phyloP scores from a whole-genome alignment of 1,140 invertebrate genomes.

The Maconellicoccus hirsutus region DNA sequence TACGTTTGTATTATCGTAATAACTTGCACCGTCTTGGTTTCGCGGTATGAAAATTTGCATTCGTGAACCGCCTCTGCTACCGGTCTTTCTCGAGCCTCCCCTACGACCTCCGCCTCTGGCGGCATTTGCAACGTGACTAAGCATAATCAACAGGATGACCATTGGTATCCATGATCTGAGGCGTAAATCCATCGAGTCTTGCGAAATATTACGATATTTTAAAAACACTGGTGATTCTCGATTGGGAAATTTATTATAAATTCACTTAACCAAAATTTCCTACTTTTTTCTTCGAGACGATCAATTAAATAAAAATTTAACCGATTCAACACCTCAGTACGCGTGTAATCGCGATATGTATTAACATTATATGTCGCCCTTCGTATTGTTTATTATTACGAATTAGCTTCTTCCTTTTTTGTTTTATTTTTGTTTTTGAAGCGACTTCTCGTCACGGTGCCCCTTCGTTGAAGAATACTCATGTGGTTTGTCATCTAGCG shows the following conservation, averaged over 20 bases:
- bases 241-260: too few species aligned
- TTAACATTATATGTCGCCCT: constrained; percentile 1
- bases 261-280: not conserved
- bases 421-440: not conserved
- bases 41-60: constrained; percentile 49
- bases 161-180: not conserved
- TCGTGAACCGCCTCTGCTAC: constrained; percentile 36
- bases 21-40: constrained; percentile 49
- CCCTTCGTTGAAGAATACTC: not conserved
- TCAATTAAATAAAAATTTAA: not conserved
- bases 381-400: constrained; percentile 11
- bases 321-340: not conserved
- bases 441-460: not conserved
- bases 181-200: constrained; percentile 1
- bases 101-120: constrained; percentile 35
- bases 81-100: constrained; percentile 28
- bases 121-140: not conserved
- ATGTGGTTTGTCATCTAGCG: not conserved
- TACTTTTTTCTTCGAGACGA: not conserved
- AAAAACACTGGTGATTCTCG: too few species aligned
- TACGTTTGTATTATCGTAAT: constrained; percentile 63
- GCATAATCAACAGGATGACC: not conserved
- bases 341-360: not conserved
- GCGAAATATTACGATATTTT: not conserved
- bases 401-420: constrained; percentile 19